Percentiles rank a stretch among this genome's conserved stretches.
Evolutionary conservation across 1,140 invertebrate genomes (phyloP).

Genomic region (Lepeophtheirus salmonis): DNA sequence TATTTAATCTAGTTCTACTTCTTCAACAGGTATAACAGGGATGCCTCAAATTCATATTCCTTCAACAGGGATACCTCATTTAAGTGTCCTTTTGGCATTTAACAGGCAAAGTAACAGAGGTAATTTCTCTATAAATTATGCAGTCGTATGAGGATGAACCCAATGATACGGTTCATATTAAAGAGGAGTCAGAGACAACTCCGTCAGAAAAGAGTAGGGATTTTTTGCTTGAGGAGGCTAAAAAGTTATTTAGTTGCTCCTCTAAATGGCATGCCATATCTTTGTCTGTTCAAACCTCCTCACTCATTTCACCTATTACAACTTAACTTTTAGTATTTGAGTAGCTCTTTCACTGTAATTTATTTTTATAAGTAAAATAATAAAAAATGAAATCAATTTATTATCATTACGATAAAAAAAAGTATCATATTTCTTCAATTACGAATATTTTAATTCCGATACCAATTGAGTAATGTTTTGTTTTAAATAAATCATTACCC

Average conservation of each 20-base stretch:
- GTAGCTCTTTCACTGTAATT: too few species aligned
- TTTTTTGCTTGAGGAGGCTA: not conserved
- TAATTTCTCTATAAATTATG: not conserved
- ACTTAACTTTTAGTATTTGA: not conserved
- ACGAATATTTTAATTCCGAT: too few species aligned
- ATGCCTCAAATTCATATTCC: too few species aligned
- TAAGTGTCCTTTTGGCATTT: conserved; percentile 1
- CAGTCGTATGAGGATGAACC: not conserved
- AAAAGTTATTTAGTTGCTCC: not conserved
- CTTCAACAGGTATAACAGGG: too few species aligned
- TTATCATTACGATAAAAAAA: too few species aligned
- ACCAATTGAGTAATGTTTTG: too few species aligned
- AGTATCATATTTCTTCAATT: too few species aligned
- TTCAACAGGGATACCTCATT: too few species aligned
- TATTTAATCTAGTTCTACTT: too few species aligned
- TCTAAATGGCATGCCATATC: conserved; percentile 6
- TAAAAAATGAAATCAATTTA: too few species aligned
- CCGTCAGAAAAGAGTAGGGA: not conserved
- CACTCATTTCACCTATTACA: not conserved
- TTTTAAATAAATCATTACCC: too few species aligned
- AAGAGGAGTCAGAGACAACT: conserved; percentile 2
- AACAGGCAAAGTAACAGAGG: not conserved
- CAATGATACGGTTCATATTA: not conserved
- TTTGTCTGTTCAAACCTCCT: not conserved
- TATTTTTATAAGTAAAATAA: too few species aligned